Evolutionary conservation across 2,888 invertebrate species (phyloP), one percentile per base, ranked within the genome.

Genomic region (Orchestes rusci): DNA sequence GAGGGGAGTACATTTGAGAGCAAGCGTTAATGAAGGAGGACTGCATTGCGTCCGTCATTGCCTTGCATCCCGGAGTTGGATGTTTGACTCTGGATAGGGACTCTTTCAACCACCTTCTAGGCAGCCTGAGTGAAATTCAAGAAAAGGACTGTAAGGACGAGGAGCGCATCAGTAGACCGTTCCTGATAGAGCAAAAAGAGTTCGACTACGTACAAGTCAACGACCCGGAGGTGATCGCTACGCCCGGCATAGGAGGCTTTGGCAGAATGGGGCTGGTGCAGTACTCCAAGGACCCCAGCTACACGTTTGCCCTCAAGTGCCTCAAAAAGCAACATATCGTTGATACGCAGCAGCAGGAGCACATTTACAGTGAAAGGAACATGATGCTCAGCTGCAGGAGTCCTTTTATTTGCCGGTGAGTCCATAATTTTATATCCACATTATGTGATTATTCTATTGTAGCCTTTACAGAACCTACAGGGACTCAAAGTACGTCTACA

Each of bases 51-150:
- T 80, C 75, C 52, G 77, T 82, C 18, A 77, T 82, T 29, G 81
- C 82, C 1, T 62, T 76, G 55, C 68, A 71, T 62, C 64, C 80
- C 60, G 66, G 81, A 60, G 68, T 82, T 58, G 65, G 82, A 74
- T 82, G 82, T 57, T 67, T 82, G 15, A 79, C 79, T 1, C 64
- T 82, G 12, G 80, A 81, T 58, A 67, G 79, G 59, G 80, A 81
- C 64, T 76, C 76, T 0, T 87, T 88, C 63, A 79, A 79, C 43
- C 80, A 84, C 48, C 69, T 87, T 13, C 85, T 87, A 53, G 86
- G 86, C 0, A 82, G 84, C n/a, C n/a, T n/a, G n/a, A n/a, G n/a
- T n/a, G n/a, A n/a, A n/a, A n/a, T n/a, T n/a, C n/a, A n/a, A n/a
- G n/a, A n/a, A n/a, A n/a, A n/a, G n/a, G n/a, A n/a, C n/a, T n/a